Percentiles rank a stretch among this genome's conserved stretches.
phyloP scores from a whole-genome alignment of 2,888 invertebrate genomes.

The Chironomus riparius region DNA sequence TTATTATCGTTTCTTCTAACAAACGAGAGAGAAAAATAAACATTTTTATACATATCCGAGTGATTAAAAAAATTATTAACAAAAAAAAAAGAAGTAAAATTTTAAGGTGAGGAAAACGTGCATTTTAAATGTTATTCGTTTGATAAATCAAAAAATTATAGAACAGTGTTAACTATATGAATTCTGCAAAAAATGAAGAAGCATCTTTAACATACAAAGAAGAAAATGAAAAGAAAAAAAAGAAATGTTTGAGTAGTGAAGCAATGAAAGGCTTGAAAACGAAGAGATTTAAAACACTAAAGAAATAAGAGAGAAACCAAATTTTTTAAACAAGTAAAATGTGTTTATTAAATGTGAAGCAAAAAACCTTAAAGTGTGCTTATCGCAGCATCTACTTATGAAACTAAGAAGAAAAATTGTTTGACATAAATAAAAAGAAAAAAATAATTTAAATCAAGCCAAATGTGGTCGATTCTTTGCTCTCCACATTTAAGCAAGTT shows the following conservation, averaged over 20 bases:
- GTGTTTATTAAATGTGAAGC: background rate
- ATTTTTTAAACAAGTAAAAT: background rate
- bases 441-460: background rate
- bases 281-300: background rate
- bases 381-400: background rate
- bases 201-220: background rate
- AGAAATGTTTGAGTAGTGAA: slow-evolving; percentile 1
- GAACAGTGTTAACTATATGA: too few species aligned
- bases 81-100: background rate
- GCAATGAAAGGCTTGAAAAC: background rate
- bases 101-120: background rate
- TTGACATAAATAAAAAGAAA: background rate
- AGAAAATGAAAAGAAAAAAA: background rate
- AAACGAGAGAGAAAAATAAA: background rate
- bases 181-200: background rate
- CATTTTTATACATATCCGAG: background rate
- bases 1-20: background rate
- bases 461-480: background rate
- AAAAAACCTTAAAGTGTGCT: background rate
- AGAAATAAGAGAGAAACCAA: background rate
- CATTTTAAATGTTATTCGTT: too few species aligned
- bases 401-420: background rate
- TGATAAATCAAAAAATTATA: too few species aligned
- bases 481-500: background rate
- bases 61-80: background rate